Conservation (phyloP, 2,113 vertebrate genomes). For the Gallinago undulata region DNA sequence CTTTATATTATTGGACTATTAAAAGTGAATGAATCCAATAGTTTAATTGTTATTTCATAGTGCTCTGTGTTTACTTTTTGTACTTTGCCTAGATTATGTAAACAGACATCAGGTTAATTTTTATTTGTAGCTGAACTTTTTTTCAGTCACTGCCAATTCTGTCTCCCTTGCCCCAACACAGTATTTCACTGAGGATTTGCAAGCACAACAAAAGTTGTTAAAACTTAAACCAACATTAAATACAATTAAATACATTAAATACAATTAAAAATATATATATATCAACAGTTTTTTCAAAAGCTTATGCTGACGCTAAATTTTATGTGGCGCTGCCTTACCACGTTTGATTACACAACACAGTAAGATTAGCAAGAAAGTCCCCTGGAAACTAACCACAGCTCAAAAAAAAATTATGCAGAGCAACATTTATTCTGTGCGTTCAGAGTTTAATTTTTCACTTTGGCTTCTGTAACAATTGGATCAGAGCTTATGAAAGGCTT, state of each 20-base stretch:
- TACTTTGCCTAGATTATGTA: conserved; percentile 3
- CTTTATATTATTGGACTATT: neutral
- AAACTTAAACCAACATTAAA: neutral
- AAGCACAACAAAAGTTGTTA: neutral
- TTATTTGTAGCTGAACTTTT: neutral
- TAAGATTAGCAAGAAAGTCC: neutral
- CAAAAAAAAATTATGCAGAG: neutral
- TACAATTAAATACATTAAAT: neutral
- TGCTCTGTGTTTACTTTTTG: neutral
- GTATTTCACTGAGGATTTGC: neutral
- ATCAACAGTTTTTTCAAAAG: neutral
- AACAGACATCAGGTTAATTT: conserved; percentile 30
- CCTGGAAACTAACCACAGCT: neutral
- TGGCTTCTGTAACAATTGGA: neutral
- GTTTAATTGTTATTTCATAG: conserved; percentile 18
- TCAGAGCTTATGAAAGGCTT: neutral
- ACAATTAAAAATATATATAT: neutral
- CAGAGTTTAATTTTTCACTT: neutral
- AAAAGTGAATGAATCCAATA: neutral
- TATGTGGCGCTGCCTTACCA: neutral
- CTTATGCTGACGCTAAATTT: neutral
- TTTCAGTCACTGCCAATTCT: neutral
- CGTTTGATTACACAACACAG: neutral
- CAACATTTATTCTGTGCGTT: neutral
- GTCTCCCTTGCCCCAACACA: neutral